phyloP scores from a whole-genome alignment of 2,888 invertebrate genomes.

The Ypsolopha sequella region DNA sequence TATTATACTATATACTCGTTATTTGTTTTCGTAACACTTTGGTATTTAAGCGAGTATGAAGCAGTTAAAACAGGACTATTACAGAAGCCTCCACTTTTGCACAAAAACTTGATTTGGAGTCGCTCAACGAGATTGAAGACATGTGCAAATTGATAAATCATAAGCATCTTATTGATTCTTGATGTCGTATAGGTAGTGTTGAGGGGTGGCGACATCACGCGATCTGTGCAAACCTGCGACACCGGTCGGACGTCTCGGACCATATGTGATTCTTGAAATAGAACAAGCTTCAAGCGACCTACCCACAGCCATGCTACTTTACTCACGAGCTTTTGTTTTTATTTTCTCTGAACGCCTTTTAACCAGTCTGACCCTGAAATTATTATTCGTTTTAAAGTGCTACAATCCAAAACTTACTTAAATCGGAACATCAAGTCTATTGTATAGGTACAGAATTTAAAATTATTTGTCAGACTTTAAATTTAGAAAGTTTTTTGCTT shows the following conservation, averaged over 20 bases:
- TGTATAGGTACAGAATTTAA: no score
- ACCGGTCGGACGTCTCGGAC: conserved; percentile 32
- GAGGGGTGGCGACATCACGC: conserved; percentile 1
- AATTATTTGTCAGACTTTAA: no score
- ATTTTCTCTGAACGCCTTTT: neutral
- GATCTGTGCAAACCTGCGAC: conserved; percentile 13
- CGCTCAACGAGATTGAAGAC: neutral
- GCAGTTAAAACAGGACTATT: neutral
- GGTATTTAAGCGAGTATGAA: no score
- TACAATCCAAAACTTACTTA: no score
- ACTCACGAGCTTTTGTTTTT: neutral
- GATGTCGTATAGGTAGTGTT: neutral
- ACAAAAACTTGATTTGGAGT: neutral
- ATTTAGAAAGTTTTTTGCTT: no score
- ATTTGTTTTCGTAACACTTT: no score
- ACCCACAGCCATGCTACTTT: neutral
- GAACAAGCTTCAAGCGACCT: neutral
- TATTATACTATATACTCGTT: no score
- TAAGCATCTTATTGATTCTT: conserved; percentile 1
- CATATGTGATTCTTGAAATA: conserved; percentile 24
- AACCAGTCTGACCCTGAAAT: neutral
- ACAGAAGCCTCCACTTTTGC: neutral
- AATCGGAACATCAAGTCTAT: no score
- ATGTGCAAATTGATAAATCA: neutral
- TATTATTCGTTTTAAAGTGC: no score